Percentiles rank a stretch among this genome's conserved stretches.
These are phyloP conservation scores for Xylota segnis DNA, from an alignment of 2,888 invertebrate species.

Conservation along the genomic window DNA sequence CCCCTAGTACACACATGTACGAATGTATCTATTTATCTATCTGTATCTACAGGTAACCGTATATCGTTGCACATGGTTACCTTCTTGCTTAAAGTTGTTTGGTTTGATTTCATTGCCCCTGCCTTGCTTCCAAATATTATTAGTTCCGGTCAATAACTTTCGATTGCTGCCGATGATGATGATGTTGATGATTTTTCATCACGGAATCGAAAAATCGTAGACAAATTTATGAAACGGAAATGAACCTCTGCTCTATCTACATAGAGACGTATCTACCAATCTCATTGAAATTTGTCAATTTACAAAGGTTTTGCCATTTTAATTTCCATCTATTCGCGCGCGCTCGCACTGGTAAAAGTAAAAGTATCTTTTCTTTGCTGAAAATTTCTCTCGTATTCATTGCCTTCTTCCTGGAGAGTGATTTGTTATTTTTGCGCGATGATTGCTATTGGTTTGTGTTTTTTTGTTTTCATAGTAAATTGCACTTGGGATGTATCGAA, in stretches of 20 bases:
- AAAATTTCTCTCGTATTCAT: conserved; percentile 33
- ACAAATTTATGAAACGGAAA: conserved; percentile 43
- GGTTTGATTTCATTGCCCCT: conserved; percentile 34
- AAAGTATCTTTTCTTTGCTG: conserved; percentile 49
- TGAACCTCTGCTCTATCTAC: background rate
- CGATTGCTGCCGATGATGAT: conserved; percentile 59
- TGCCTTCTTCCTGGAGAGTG: conserved; percentile 6
- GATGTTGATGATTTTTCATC: conserved; percentile 62
- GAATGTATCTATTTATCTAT: conserved; percentile 1
- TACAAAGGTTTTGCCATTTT: conserved; percentile 35
- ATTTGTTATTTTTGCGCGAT: conserved; percentile 26
- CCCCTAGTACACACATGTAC: background rate
- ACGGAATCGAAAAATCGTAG: conserved; percentile 41
- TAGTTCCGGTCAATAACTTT: conserved; percentile 76
- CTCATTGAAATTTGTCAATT: conserved; percentile 68
- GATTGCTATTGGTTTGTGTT: conserved; percentile 3
- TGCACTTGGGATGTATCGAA: conserved; percentile 25
- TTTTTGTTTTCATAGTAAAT: conserved; percentile 18
- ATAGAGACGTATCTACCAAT: background rate
- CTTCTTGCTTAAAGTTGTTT: conserved; percentile 51
- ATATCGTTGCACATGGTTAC: conserved; percentile 72
- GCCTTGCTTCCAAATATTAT: conserved; percentile 70
- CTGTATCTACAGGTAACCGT: conserved; percentile 31
- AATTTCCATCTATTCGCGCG: conserved; percentile 31
- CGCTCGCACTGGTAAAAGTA: conserved; percentile 59